Evolutionary conservation across 2,888 invertebrate genomes (phyloP), one percentile per base, ranked within the genome.

Genomic region (Empis stercorea): DNA sequence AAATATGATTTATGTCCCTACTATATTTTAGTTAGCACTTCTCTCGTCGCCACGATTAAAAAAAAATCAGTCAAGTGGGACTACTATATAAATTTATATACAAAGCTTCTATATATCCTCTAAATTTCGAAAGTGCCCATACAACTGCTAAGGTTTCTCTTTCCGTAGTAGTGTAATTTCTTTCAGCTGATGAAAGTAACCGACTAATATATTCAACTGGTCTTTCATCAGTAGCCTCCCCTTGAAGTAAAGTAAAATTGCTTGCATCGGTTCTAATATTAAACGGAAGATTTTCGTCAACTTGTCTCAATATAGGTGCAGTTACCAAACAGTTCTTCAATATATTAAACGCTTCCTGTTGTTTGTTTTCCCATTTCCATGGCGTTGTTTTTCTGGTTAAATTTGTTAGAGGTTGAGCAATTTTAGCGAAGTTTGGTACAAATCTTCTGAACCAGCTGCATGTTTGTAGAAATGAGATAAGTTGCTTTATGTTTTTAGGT

Each of bases 61-160:
- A n/a, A n/a, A n/a, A n/a, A n/a, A n/a, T n/a, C n/a, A n/a, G n/a
- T n/a, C n/a, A n/a, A n/a, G n/a, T n/a, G n/a, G n/a, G n/a, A n/a
- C n/a, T n/a, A n/a, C n/a, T n/a, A n/a, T n/a, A n/a, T n/a, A n/a
- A n/a, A n/a, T n/a, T n/a, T n/a, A n/a, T n/a, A n/a, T n/a, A n/a
- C n/a, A n/a, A n/a, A n/a, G n/a, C n/a, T n/a, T n/a, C 63, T 0
- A 72, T 46, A 49, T 64, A 73, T 1, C 61, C 61, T 40, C 64
- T 45, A 51, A 66, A 70, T 46, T 64, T 65, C 13, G 57, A 44
- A 1, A 67, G 50, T 2, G 64, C 63, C 56, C 59, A 70, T 2
- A 68, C 55, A 20, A 64, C 56, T 2, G 57, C 64, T 0, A 64
- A 47, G 0, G 57, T 59, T 51, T 69, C 68, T 20, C 59, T 56